Evolutionary conservation across 1,140 invertebrate genomes (phyloP), one percentile per base, ranked within the genome.

Genomic region (Antheraea pernyi): DNA sequence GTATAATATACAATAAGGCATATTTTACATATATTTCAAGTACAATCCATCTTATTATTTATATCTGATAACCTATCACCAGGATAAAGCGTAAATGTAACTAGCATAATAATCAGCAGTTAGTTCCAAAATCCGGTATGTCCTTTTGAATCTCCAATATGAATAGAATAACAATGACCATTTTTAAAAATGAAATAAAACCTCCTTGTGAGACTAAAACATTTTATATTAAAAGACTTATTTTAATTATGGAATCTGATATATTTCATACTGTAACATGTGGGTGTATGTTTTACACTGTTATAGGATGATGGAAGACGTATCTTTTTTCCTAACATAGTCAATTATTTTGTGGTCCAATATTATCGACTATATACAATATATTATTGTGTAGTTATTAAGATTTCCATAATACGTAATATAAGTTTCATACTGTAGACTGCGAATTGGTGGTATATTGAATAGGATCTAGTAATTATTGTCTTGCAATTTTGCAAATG

Each of bases 341-440:
- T 42, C 39, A 42, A 42, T 11, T 53, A 53, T 16, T 53, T 16
- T 7, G 11, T 48, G 11, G 11, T 53, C 46, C 16, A 53, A 53
- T 53, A 53, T 53, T 53, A 16, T 53, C 13, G 46, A 53, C 13
- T 16, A 53, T 53, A 53, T 53, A 11, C 46, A 16, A 53, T 16
- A 63, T 63, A 7, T 37, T 63, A 63, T 22, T 60, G 13, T 63
- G 30, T 63, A 63, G 30, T n/a, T 63, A 63, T 36, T 63, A 63
- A 37, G 30, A n/a, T 22, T 8, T 8, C 11, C 30, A 22, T 61
- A 61, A 36, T 10, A 18, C 19, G 8, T 36, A 30, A 10, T 6
- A 30, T 63, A 63, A 63, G 61, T 18, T 53, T 53, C 16, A 53
- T 53, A 53, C 2, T 53, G 13, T 53, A 53, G 46, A 53, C 46